Conservation (phyloP, 2,888 invertebrate species). For the Brachypalpus laphriformis region DNA sequence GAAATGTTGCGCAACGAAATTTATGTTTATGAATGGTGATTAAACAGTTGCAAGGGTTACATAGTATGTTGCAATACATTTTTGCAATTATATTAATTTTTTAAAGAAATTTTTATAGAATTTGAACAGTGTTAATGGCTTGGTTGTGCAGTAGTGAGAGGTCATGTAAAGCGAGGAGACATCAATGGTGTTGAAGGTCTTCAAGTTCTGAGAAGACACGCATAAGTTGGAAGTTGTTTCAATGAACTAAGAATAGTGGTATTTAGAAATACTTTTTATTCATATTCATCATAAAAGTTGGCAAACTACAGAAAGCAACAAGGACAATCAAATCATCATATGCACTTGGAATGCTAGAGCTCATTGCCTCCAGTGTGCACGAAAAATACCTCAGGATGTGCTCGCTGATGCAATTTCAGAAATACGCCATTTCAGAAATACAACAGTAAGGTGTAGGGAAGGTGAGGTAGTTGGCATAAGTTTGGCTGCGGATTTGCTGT, state of each 20-base stretch:
- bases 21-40: constrained; percentile 65
- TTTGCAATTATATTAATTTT: constrained; percentile 21
- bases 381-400: no score
- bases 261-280: no score
- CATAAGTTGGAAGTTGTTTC: neutral
- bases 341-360: no score
- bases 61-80: constrained; percentile 37
- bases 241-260: neutral
- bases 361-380: no score
- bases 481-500: no score
- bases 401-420: no score
- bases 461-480: no score
- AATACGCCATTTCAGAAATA: no score
- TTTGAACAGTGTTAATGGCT: neutral
- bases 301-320: no score
- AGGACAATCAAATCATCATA: no score
- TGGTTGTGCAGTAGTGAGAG: neutral
- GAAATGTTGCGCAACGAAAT: constrained; percentile 66
- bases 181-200: neutral
- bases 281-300: no score
- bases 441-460: no score
- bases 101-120: constrained; percentile 10
- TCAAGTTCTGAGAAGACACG: neutral
- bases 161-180: neutral
- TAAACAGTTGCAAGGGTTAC: constrained; percentile 16